Conservation (phyloP, 2,888 invertebrate genomes). For the Nymphalis polychloros region DNA sequence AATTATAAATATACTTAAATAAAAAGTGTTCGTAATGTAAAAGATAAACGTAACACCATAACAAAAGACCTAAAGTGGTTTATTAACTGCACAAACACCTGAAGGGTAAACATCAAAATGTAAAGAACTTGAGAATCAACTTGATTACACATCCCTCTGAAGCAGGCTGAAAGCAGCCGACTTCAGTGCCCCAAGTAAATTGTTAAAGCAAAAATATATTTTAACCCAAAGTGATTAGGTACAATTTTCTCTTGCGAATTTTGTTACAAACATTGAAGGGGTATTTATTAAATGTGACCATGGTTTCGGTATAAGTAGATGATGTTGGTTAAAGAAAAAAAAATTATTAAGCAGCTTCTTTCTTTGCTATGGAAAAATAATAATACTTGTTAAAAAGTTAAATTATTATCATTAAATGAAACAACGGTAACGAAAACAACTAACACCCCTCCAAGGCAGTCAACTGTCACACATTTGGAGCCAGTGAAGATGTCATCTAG, state of each 20-base stretch:
- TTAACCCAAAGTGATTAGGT: constrained; percentile 18
- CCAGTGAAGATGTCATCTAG: too few relatives aligned
- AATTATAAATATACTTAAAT: too few relatives aligned
- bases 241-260: constrained; percentile 11
- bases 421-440: too few relatives aligned
- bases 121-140: constrained; percentile 44
- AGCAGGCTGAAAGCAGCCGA: constrained; percentile 46
- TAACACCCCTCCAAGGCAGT: too few relatives aligned
- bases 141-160: constrained; percentile 58
- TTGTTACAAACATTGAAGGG: neutral
- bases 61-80: constrained; percentile 34
- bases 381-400: too few relatives aligned
- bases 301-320: neutral
- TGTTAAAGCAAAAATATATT: constrained; percentile 25
- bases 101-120: constrained; percentile 41
- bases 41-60: constrained; percentile 15
- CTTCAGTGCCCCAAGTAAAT: constrained; percentile 19
- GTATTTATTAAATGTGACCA: constrained; percentile 13
- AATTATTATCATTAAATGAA: too few relatives aligned
- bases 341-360: too few relatives aligned
- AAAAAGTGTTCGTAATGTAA: neutral
- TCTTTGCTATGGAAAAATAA: too few relatives aligned
- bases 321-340: too few relatives aligned
- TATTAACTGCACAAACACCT: constrained; percentile 37
- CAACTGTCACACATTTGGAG: too few relatives aligned